Conservation (phyloP, 2,888 invertebrate genomes). For the Napeogenes inachia region DNA sequence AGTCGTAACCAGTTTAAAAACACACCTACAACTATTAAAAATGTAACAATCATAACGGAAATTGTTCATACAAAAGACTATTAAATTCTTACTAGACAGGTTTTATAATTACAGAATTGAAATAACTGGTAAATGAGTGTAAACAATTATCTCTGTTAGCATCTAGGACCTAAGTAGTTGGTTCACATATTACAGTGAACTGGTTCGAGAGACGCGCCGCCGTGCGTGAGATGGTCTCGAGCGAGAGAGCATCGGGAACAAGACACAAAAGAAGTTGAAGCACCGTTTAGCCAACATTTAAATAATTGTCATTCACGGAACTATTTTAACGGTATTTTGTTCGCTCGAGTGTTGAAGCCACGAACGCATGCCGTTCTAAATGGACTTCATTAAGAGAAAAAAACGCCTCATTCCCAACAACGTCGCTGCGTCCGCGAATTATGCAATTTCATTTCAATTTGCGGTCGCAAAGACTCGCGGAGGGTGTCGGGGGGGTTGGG, state of each 20-base stretch:
- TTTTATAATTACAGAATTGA: too few relatives aligned
- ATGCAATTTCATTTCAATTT: slow-evolving; percentile 74
- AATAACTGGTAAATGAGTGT: too few relatives aligned
- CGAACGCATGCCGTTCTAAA: slow-evolving; percentile 36
- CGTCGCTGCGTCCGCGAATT: slow-evolving; percentile 46
- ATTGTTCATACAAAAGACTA: too few relatives aligned
- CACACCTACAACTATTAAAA: too few relatives aligned
- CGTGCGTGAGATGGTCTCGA: too few relatives aligned
- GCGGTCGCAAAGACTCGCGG: slow-evolving; percentile 50
- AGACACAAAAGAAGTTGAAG: neutral
- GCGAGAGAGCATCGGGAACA: neutral
- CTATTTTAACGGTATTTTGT: slow-evolving; percentile 23
- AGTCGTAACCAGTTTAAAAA: too few relatives aligned
- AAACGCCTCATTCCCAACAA: slow-evolving; percentile 40
- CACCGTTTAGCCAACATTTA: slow-evolving; percentile 20
- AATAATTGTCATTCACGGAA: slow-evolving; percentile 27
- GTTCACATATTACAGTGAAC: too few relatives aligned
- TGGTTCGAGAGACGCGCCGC: too few relatives aligned
- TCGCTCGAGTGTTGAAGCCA: slow-evolving; percentile 6
- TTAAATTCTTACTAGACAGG: too few relatives aligned
- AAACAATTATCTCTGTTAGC: too few relatives aligned
- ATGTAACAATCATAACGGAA: too few relatives aligned
- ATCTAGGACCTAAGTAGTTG: too few relatives aligned
- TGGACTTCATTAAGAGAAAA: slow-evolving; percentile 66
- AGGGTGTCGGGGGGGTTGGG: slow-evolving; percentile 20